These are phyloP conservation scores for Pterostichus niger DNA, from an alignment of 2,888 invertebrate genomes.

Conservation along the genomic window DNA sequence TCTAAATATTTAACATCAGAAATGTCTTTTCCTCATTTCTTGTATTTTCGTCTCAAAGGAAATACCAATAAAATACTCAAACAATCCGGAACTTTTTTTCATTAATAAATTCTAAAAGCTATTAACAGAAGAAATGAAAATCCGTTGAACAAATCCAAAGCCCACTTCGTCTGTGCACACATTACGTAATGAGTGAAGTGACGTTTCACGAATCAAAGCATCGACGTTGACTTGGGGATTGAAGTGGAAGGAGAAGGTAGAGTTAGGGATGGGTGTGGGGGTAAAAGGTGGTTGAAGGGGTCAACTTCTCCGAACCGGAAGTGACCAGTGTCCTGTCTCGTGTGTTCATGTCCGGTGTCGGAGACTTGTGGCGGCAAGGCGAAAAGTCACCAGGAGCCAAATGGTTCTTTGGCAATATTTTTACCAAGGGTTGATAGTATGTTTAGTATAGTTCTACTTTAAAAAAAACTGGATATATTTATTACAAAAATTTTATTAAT, in stretches of 20 bases:
- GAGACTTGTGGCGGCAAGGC: neutral
- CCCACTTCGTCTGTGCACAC: slow-evolving; percentile 2
- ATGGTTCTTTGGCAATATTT: neutral
- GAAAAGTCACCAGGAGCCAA: neutral
- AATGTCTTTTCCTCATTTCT: too few species aligned
- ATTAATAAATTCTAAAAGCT: slow-evolving; percentile 9
- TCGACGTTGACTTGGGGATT: neutral
- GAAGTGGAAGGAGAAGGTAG: neutral
- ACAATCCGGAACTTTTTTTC: slow-evolving; percentile 5
- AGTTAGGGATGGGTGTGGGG: neutral
- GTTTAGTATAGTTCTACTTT: too few species aligned
- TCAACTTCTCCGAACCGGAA: neutral
- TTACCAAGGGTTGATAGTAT: neutral
- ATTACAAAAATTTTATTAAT: too few species aligned
- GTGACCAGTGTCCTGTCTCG: slow-evolving; percentile 4
- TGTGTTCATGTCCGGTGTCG: slow-evolving; percentile 8
- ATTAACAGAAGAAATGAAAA: slow-evolving; percentile 4
- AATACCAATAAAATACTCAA: neutral
- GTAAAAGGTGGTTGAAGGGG: too few species aligned
- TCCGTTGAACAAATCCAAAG: neutral
- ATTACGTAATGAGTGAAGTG: neutral
- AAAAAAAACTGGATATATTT: too few species aligned
- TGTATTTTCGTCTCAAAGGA: too few species aligned
- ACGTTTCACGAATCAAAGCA: slow-evolving; percentile 7
- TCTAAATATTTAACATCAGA: too few species aligned